phyloP scores from a whole-genome alignment of 2,888 invertebrate species.

The Coleophora flavipennella region DNA sequence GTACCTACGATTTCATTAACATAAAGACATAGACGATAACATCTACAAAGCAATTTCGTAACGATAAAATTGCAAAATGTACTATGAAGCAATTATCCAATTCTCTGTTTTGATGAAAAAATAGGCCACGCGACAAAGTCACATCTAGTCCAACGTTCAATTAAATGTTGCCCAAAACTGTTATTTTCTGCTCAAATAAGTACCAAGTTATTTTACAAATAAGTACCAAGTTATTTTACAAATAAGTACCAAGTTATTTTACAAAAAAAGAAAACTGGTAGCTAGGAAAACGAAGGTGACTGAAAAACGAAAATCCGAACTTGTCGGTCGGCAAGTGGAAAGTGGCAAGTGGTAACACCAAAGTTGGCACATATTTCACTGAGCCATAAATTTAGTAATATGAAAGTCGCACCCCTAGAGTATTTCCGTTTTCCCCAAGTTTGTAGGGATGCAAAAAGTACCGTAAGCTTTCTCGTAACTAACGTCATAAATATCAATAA shows the following conservation, averaged over 20 bases:
- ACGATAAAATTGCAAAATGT: too few species aligned
- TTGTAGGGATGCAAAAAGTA: constrained; percentile 5
- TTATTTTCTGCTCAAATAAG: background rate
- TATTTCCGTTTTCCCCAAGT: constrained; percentile 8
- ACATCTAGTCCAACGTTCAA: background rate
- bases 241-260: background rate
- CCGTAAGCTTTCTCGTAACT: too few species aligned
- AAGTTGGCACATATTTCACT: constrained; percentile 33
- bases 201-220: background rate
- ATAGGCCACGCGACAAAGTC: background rate
- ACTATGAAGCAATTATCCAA: too few species aligned
- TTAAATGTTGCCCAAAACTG: background rate
- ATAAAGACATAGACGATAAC: too few species aligned
- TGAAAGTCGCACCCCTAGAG: constrained; percentile 12
- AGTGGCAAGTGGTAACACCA: constrained; percentile 27
- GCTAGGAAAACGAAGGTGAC: background rate
- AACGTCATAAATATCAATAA: too few species aligned
- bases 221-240: background rate
- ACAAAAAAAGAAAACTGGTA: background rate
- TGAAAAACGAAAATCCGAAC: constrained; percentile 2
- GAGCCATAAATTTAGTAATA: constrained; percentile 27
- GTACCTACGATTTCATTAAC: too few species aligned
- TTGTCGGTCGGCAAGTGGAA: constrained; percentile 20
- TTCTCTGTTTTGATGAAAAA: too few species aligned
- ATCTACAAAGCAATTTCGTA: too few species aligned